Evolutionary conservation across 2,797 vertebrate species (phyloP).

Genomic region (Hyperoplus immaculatus): DNA sequence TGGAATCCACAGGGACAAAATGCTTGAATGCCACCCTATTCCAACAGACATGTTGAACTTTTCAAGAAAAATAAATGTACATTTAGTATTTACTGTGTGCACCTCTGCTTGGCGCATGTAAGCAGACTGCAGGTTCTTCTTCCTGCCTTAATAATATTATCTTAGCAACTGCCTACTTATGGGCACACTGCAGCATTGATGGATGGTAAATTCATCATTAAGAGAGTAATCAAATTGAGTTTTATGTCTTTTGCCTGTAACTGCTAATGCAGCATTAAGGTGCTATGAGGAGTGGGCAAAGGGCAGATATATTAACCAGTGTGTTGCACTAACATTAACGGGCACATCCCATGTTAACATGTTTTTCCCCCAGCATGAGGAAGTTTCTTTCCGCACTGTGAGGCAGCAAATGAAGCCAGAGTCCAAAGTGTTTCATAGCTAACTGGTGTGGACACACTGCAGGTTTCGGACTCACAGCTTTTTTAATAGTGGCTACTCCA

Average conservation of each 20-base stretch:
- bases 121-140: not conserved
- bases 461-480: conserved; percentile 20
- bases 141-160: not conserved
- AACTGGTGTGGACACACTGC: conserved; percentile 52
- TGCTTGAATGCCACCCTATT: too few species aligned
- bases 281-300: too few species aligned
- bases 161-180: not conserved
- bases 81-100: not conserved
- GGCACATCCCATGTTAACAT: conserved; percentile 6
- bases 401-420: conserved; percentile 62
- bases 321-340: not conserved
- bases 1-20: too few species aligned
- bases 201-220: not conserved
- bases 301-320: not conserved
- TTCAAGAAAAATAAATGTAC: not conserved
- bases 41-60: not conserved
- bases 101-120: not conserved
- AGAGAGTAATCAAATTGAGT: not conserved
- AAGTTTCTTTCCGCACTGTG: conserved; percentile 68
- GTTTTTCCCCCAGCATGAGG: conserved; percentile 52
- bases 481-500: not conserved
- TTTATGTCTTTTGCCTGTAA: not conserved
- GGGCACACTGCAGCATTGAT: too few species aligned
- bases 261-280: too few species aligned
- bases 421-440: conserved; percentile 63